phyloP scores from a whole-genome alignment of 2,113 vertebrate species.

The Paedocypris sp. region DNA sequence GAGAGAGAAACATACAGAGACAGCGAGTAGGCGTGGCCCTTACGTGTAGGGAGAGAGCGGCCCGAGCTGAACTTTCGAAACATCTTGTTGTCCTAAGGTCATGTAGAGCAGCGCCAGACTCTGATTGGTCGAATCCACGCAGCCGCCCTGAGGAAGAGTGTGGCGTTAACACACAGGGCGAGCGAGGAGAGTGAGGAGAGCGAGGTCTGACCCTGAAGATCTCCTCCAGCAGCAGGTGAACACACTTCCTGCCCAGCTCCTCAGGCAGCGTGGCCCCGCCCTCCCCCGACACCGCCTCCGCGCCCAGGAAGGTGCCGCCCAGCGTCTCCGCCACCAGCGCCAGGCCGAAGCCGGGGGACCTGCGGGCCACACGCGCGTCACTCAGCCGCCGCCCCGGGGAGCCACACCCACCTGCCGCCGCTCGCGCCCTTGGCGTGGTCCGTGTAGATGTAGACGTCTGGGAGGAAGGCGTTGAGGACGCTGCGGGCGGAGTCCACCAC shows the following conservation, averaged over 20 bases:
- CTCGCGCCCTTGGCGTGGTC: conserved; percentile 88
- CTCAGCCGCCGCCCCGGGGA: background rate
- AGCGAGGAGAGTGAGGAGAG: no score
- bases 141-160: conserved; percentile 80
- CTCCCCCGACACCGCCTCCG: conserved; percentile 83
- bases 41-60: conserved; percentile 93
- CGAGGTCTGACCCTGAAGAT: conserved; percentile 83
- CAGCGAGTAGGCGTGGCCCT: conserved; percentile 51
- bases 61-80: conserved; percentile 89
- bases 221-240: conserved; percentile 86
- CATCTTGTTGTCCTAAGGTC: conserved; percentile 93
- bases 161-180: no score
- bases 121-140: conserved; percentile 91
- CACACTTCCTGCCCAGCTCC: conserved; percentile 82
- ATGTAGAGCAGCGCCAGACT: conserved; percentile 84
- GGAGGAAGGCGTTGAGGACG: conserved; percentile 85
- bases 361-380: conserved; percentile 37
- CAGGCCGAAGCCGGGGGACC: conserved; percentile 91
- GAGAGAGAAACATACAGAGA: no score
- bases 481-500: conserved; percentile 85
- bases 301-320: conserved; percentile 75
- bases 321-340: conserved; percentile 83
- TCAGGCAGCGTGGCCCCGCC: conserved; percentile 76
- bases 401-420: conserved; percentile 82
- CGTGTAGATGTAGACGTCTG: conserved; percentile 93